Conservation (phyloP, 2,888 invertebrate species). For the Lasioglossum pauxillum region DNA sequence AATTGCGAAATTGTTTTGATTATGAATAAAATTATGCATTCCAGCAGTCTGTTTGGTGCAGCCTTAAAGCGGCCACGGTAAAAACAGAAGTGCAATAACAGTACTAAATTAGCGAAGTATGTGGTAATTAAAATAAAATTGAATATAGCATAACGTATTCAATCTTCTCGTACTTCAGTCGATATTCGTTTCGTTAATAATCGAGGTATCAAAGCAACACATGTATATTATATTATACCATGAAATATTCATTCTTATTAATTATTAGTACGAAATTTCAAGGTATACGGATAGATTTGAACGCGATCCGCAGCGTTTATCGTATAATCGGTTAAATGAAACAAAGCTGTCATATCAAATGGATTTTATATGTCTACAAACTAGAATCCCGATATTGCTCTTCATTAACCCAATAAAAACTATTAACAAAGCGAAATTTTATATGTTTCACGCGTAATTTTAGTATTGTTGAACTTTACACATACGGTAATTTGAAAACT, state of each 20-base stretch:
- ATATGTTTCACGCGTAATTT: background rate
- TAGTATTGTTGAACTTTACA: background rate
- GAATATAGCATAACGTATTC: background rate
- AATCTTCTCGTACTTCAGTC: background rate
- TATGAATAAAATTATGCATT: too few species aligned
- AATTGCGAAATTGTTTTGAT: too few species aligned
- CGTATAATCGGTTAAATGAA: background rate
- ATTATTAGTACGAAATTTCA: background rate
- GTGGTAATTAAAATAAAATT: background rate
- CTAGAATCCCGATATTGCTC: background rate
- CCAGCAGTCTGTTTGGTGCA: too few species aligned
- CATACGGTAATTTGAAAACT: background rate
- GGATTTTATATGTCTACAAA: background rate
- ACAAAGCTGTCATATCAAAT: background rate
- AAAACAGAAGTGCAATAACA: too few species aligned
- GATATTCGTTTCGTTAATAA: background rate
- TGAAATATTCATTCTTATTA: background rate
- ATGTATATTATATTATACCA: background rate
- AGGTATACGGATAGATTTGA: background rate
- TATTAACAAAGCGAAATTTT: background rate
- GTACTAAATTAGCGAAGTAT: background rate
- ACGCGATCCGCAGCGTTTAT: background rate
- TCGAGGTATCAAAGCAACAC: background rate
- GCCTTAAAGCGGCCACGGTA: too few species aligned
- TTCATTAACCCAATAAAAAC: background rate